Evolutionary conservation across 2,888 invertebrate genomes (phyloP), one percentile per base, ranked within the genome.

Genomic region (Bellardia bayeri): DNA sequence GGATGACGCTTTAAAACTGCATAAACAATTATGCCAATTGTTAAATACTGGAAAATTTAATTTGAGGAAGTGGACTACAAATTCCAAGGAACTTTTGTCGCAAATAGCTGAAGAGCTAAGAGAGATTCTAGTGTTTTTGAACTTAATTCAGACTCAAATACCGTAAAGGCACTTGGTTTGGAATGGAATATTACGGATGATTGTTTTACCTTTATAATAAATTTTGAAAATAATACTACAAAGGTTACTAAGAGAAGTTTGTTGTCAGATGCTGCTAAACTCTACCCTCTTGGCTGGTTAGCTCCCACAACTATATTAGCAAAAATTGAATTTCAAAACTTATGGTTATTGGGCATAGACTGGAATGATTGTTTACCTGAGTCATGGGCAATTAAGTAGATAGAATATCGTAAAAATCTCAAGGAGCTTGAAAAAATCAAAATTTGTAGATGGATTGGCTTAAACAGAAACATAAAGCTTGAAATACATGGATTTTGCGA

Each of bases 61-160:
- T 76, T 63, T 88, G 40, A 33, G 87, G 8, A 87, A 87, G 51
- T 87, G 74, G 79, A 84, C 71, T 8, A 82, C 87, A 13, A 87
- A 80, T 33, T 88, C 83, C 0, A 11, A 30, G 5, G 58, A 81
- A 56, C 49, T 86, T 14, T 33, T 86, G 49, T n/a, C 42, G 11
- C 7, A n/a, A 4, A 88, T 85, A 49, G 80, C 82, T 7, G 37
- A n/a, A n/a, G 82, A 87, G 3, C 72, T 37, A 11, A 23, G 80
- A n/a, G 88, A 88, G 58, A 69, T 2, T 23, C 72, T 2, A 13
- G 69, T 16, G 45, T 11, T 49, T 76, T 75, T 54, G 42, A 81
- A 37, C 49, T 86, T 9, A 74, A 72, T 82, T 68, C 81, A 11
- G 51, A 68, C n/a, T 45, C 81, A 88, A 84, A 83, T 42, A 30